Evolutionary conservation across 2,888 invertebrate genomes (phyloP).

Genomic region (Atherix ibis): DNA sequence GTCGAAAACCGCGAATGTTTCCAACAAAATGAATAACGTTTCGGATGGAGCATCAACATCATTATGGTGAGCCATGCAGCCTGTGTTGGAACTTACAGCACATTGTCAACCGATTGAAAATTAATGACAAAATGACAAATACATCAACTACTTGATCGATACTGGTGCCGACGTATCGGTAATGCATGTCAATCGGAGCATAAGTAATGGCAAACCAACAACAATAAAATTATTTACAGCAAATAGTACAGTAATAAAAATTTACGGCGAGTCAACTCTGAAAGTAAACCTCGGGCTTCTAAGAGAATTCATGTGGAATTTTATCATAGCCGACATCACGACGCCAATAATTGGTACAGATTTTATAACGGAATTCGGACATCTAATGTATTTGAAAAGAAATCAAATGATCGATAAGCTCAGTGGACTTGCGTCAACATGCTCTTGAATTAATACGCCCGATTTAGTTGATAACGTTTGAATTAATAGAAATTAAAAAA

Average conservation of each 20-base stretch:
- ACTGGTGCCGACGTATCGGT: constrained; percentile 12
- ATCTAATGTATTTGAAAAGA: constrained; percentile 1
- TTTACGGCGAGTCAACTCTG: constrained; percentile 9
- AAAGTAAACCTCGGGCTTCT: constrained; percentile 13
- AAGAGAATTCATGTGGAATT: constrained; percentile 13
- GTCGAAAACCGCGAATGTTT: too few relatives aligned
- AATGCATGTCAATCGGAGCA: constrained; percentile 7
- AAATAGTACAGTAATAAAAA: constrained; percentile 10
- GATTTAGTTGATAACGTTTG: too few relatives aligned
- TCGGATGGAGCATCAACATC: too few relatives aligned
- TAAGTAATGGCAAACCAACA: neutral
- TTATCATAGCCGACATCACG: constrained; percentile 14
- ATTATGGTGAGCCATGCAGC: too few relatives aligned
- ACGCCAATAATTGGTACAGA: constrained; percentile 15
- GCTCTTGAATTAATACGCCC: too few relatives aligned
- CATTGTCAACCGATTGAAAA: too few relatives aligned
- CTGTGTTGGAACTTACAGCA: too few relatives aligned
- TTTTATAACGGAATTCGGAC: constrained; percentile 10
- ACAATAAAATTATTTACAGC: constrained; percentile 9
- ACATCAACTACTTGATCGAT: constrained; percentile 11
- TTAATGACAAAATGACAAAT: too few relatives aligned
- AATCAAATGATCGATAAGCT: neutral
- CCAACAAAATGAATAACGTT: too few relatives aligned
- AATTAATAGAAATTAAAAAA: too few relatives aligned
- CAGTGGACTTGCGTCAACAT: neutral